Base-by-base conservation (phyloP, 2,888 invertebrate genomes). In the Trissoscelio sp. region DNA sequence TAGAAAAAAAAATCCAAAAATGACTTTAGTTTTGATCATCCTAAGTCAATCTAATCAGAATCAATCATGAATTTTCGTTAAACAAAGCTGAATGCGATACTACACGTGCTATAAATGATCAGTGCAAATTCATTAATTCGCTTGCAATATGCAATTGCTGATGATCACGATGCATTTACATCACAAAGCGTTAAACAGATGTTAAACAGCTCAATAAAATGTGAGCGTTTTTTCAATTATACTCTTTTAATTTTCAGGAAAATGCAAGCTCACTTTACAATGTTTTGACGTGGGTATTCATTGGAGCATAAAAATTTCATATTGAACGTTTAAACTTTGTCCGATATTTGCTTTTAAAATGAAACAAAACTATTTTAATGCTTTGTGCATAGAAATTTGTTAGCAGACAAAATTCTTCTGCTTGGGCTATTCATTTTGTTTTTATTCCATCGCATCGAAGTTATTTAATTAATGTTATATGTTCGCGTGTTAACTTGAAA, bases 61-160 rank as follows among this genome's bases (percentile, higher is more conserved):
- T 64, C 48, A 64, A 48, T 48, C 34, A 48, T 48, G 22, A n/a
- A 37, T 9, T 37, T n/a, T 37, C n/a, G 37, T n/a, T 37, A 34
- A 34, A 2, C 9, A n/a, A 9, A 37, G n/a, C 11, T 3, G n/a
- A n/a, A 37, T n/a, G n/a, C n/a, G 37, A 37, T 37, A 3, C 7
- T 37, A 37, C n/a, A n/a, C n/a, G n/a, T 37, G n/a, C 9, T 37
- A 37, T 9, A 4, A 37, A 11, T n/a, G n/a, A 37, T 9, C 37
- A 37, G 37, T 37, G 37, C 37, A 58, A 58, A 58, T 66, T 31
- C 11, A 48, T 31, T 48, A 31, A 18, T 51, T 22, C 3, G 31
- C 34, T 5, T 34, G n/a, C 39, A 28, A 20, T 24, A 70, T 70
- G 34, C 11, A 9, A 34, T 34, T 2, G 34, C 2, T 11, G 9